Percentiles rank a stretch among this genome's conserved stretches.
Evolutionary conservation across 2,888 invertebrate genomes (phyloP).

Genomic region (Melinopterus prodromus): DNA sequence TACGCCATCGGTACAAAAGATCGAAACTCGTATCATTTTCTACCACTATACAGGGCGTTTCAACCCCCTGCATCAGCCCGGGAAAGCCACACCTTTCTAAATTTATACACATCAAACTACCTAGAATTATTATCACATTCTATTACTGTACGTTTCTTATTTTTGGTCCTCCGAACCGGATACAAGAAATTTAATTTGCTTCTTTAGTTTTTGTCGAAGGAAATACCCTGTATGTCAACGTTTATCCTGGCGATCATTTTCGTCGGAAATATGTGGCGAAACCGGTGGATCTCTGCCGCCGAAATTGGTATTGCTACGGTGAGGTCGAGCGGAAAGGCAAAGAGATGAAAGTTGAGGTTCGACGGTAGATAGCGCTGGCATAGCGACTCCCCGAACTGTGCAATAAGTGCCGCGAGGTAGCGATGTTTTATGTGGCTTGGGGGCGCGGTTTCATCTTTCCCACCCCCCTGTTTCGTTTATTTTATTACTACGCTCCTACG

Average conservation of each 20-base stretch:
- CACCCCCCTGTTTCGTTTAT: conserved; percentile 44
- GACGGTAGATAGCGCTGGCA: conserved; percentile 32
- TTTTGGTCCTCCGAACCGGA: too few relatives aligned
- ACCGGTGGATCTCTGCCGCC: conserved; percentile 12
- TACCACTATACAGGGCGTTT: neutral
- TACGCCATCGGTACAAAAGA: neutral
- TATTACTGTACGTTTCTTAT: too few relatives aligned
- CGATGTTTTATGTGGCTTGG: conserved; percentile 47
- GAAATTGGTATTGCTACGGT: conserved; percentile 42
- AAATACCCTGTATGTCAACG: neutral
- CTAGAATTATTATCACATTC: too few relatives aligned
- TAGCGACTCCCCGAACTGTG: conserved; percentile 24
- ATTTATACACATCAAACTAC: too few relatives aligned
- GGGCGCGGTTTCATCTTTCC: conserved; percentile 53
- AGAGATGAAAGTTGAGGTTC: conserved; percentile 45
- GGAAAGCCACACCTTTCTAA: too few relatives aligned
- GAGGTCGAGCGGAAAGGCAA: conserved; percentile 45
- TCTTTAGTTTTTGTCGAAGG: neutral
- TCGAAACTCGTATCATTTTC: conserved; percentile 7
- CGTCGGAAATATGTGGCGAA: conserved; percentile 21
- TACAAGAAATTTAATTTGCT: too few relatives aligned
- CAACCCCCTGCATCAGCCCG: neutral
- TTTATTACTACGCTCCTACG: conserved; percentile 51
- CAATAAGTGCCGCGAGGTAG: conserved; percentile 46
- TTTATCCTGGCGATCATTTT: conserved; percentile 20